Percentiles rank a stretch among this genome's conserved stretches.
phyloP scores from a whole-genome alignment of 1,140 invertebrate genomes.

The Procambarus virginalis region DNA sequence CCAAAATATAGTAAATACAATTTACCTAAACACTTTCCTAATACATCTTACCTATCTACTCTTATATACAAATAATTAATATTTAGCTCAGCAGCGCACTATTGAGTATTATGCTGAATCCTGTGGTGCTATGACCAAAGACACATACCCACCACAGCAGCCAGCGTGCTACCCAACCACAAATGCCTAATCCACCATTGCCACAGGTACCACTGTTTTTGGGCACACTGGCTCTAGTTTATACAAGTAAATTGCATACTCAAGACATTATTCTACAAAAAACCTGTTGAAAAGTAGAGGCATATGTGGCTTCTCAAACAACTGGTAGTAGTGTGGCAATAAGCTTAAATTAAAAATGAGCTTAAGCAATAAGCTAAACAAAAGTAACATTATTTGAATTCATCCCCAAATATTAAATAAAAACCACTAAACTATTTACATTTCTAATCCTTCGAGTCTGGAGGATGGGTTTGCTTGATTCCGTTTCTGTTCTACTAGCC shows the following conservation, averaged over 20 bases:
- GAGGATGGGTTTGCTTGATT: too few species aligned
- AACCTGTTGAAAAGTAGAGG: not conserved
- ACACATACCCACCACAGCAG: constrained; percentile 65
- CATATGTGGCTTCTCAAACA: not conserved
- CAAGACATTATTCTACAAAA: not conserved
- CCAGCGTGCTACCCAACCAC: constrained; percentile 64
- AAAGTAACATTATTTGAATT: too few species aligned
- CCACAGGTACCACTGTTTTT: not conserved
- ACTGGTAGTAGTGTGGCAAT: constrained; percentile 8
- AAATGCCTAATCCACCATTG: not conserved
- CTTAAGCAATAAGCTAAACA: not conserved
- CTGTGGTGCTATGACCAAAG: constrained; percentile 63
- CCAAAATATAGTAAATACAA: too few species aligned
- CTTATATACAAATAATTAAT: too few species aligned
- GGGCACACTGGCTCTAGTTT: not conserved
- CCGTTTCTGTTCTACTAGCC: too few species aligned
- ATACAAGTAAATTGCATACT: not conserved
- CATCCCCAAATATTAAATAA: too few species aligned
- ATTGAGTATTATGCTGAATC: constrained; percentile 67
- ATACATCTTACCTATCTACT: too few species aligned
- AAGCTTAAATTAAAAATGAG: not conserved
- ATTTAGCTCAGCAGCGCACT: constrained; percentile 21
- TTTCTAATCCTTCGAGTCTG: too few species aligned
- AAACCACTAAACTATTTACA: too few species aligned
- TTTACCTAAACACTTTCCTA: too few species aligned